Conservation (phyloP, 64 coral and sea anemone genomes). For the Trachythela sp. region DNA sequence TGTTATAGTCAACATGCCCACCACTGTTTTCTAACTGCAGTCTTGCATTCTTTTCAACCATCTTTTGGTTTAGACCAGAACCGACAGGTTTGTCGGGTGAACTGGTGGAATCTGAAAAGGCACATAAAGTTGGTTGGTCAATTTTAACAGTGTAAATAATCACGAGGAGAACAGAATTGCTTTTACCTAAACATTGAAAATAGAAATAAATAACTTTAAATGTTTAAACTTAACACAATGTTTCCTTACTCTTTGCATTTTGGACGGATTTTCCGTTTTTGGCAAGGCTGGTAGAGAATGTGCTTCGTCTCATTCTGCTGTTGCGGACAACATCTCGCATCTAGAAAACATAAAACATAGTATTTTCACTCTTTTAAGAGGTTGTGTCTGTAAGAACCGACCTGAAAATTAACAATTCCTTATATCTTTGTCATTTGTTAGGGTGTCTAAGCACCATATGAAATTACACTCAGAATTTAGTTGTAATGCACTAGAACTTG, state of each 20-base stretch:
- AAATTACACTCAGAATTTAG: too few species aligned
- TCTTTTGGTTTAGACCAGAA: background rate
- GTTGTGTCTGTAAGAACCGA: too few species aligned
- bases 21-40: background rate
- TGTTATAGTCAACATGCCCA: background rate
- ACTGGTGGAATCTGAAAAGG: background rate
- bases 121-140: too few species aligned
- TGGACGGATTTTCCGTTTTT: background rate
- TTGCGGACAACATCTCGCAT: conserved; percentile 22
- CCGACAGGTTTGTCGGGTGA: background rate
- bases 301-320: background rate
- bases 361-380: too few species aligned
- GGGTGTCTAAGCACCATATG: too few species aligned
- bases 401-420: too few species aligned
- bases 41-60: background rate
- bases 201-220: background rate
- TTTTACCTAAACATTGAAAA: background rate
- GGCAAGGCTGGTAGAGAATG: background rate
- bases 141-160: too few species aligned
- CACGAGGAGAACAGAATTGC: too few species aligned
- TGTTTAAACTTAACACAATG: background rate
- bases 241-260: background rate
- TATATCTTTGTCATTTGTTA: too few species aligned
- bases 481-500: too few species aligned
- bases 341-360: background rate